Evolutionary conservation across 2,113 vertebrate species (phyloP).

Genomic region (Rhinogobius similis): DNA sequence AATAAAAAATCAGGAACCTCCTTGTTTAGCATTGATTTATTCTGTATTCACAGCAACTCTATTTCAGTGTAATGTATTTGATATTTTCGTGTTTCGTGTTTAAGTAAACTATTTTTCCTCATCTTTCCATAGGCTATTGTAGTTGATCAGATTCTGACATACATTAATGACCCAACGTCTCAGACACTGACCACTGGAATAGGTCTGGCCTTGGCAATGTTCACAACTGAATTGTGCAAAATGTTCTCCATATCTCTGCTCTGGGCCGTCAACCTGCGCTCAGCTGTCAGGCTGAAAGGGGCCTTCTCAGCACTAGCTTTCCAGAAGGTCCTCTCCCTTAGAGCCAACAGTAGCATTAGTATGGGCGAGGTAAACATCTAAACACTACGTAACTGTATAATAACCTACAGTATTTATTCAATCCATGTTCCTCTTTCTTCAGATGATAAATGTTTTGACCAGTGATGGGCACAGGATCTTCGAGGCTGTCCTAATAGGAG

Average conservation of each 20-base stretch:
- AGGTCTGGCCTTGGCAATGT: slow-evolving; percentile 77
- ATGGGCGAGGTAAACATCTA: slow-evolving; percentile 78
- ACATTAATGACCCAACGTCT: slow-evolving; percentile 28
- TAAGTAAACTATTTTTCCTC: neutral
- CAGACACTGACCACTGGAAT: slow-evolving; percentile 56
- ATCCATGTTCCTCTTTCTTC: slow-evolving; percentile 5
- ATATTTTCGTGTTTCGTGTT: too few relatives aligned
- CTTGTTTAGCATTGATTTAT: too few relatives aligned
- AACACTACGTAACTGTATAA: neutral
- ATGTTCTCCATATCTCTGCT: slow-evolving; percentile 70
- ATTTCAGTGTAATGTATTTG: too few relatives aligned
- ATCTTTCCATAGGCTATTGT: slow-evolving; percentile 72
- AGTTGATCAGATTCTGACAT: slow-evolving; percentile 75
- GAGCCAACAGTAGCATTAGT: slow-evolving; percentile 67
- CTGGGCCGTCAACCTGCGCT: slow-evolving; percentile 82
- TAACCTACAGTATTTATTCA: neutral
- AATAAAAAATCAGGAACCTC: too few relatives aligned
- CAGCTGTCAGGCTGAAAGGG: slow-evolving; percentile 77
- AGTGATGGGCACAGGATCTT: slow-evolving; percentile 81
- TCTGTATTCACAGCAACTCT: too few relatives aligned
- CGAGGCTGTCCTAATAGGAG: slow-evolving; percentile 76
- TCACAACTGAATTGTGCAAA: slow-evolving; percentile 75
- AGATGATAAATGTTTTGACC: slow-evolving; percentile 82
- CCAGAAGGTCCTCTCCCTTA: slow-evolving; percentile 77
- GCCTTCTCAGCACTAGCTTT: slow-evolving; percentile 77